These are phyloP conservation scores for Rambutsinella grinnellia DNA, from an alignment of 2,888 invertebrate genomes.

Conservation along the genomic window DNA sequence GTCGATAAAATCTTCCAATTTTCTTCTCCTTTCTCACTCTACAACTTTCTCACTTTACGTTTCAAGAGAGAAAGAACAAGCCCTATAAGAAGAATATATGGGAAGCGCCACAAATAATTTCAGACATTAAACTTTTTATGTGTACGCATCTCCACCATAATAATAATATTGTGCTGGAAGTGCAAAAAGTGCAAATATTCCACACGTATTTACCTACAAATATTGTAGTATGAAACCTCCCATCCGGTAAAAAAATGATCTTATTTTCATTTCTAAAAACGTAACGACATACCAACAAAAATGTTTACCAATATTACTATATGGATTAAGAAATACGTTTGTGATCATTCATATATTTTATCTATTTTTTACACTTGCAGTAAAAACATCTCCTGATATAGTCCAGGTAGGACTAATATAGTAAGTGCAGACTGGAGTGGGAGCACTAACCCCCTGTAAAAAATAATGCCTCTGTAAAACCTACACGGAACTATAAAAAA, in stretches of 20 bases:
- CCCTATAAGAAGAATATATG: too few relatives aligned
- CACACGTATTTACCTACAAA: too few relatives aligned
- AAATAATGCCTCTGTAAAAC: slow-evolving; percentile 32
- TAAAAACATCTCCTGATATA: not conserved
- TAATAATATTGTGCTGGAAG: too few relatives aligned
- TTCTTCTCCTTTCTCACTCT: slow-evolving; percentile 36
- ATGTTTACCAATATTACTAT: too few relatives aligned
- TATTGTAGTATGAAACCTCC: too few relatives aligned
- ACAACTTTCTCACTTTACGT: slow-evolving; percentile 14
- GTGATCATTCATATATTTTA: not conserved
- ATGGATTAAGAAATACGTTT: too few relatives aligned
- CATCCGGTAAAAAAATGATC: too few relatives aligned
- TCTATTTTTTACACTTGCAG: not conserved
- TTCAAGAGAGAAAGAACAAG: slow-evolving; percentile 8
- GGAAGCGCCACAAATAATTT: slow-evolving; percentile 54
- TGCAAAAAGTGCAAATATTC: too few relatives aligned
- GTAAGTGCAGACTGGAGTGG: too few relatives aligned
- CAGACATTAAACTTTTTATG: slow-evolving; percentile 54
- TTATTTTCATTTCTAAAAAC: too few relatives aligned
- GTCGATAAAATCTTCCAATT: slow-evolving; percentile 57
- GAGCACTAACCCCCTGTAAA: not conserved
- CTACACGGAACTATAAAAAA: not conserved
- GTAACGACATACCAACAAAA: too few relatives aligned
- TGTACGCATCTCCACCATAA: slow-evolving; percentile 35
- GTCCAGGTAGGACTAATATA: not conserved